Conservation (phyloP, 2,888 invertebrate species). For the Leucania comma region DNA sequence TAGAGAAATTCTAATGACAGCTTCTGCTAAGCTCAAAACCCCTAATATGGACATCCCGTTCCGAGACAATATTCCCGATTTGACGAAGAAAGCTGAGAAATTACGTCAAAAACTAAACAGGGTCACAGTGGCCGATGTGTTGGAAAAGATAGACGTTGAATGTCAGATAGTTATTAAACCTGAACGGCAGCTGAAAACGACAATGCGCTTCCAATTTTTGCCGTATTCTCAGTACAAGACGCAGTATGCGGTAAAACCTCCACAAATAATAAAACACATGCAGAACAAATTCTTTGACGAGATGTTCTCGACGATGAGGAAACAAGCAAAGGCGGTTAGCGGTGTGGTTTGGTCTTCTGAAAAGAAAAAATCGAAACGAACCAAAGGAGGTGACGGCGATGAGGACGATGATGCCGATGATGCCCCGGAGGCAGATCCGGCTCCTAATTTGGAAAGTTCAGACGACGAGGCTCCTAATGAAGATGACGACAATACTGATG, state of each 20-base stretch:
- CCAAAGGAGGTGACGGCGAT: conserved; percentile 77
- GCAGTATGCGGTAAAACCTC: conserved; percentile 93
- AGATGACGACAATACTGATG: conserved; percentile 88
- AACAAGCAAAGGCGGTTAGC: conserved; percentile 89
- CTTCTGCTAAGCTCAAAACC: conserved; percentile 97
- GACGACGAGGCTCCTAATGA: conserved; percentile 92
- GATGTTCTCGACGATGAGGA: conserved; percentile 92
- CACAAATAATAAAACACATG: conserved; percentile 93
- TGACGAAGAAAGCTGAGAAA: conserved; percentile 92
- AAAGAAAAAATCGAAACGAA: conserved; percentile 78
- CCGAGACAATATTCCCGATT: conserved; percentile 81
- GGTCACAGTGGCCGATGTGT: conserved; percentile 94
- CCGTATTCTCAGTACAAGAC: conserved; percentile 94
- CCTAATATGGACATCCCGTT: conserved; percentile 99
- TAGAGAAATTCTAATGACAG: conserved; percentile 99
- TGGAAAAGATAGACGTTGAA: conserved; percentile 93
- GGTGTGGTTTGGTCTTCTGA: conserved; percentile 89
- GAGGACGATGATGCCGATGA: conserved; percentile 79
- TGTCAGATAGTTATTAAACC: conserved; percentile 91
- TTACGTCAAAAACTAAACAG: conserved; percentile 94
- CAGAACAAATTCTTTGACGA: conserved; percentile 93
- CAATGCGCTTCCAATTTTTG: conserved; percentile 93
- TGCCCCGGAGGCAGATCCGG: conserved; percentile 68
- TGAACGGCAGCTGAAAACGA: conserved; percentile 91
- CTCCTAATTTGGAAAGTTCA: conserved; percentile 88